Percentiles rank a stretch among this genome's conserved stretches.
Evolutionary conservation across 2,113 vertebrate species (phyloP).

Genomic region (Pteropus alecto): DNA sequence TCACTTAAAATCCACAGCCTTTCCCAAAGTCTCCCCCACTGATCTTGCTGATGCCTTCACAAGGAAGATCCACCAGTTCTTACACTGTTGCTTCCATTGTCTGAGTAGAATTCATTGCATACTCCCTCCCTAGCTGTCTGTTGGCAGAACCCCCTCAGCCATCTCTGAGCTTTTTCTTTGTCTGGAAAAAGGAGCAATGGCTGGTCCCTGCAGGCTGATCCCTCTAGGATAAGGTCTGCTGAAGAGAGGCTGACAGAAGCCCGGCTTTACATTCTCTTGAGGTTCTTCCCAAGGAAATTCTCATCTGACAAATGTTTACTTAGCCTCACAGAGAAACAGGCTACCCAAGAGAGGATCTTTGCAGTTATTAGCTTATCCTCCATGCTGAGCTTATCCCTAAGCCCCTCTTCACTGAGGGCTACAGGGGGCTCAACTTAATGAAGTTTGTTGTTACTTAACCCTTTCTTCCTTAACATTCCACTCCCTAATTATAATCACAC

Average conservation of each 20-base stretch:
- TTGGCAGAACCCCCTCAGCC: background rate
- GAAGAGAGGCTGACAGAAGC: background rate
- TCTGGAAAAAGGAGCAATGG: background rate
- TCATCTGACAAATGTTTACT: background rate
- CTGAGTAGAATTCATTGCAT: background rate
- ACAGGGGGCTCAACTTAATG: background rate
- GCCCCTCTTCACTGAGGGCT: background rate
- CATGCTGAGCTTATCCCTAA: background rate
- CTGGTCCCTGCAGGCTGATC: background rate
- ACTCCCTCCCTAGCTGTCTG: background rate
- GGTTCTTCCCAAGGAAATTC: background rate
- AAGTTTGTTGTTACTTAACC: background rate
- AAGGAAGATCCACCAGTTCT: background rate
- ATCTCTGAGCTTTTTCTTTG: background rate
- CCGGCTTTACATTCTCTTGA: background rate
- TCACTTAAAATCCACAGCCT: background rate
- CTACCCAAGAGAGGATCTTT: background rate
- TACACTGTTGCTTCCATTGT: background rate
- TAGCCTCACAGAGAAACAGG: background rate
- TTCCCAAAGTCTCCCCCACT: background rate
- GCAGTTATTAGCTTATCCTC: background rate
- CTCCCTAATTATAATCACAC: background rate
- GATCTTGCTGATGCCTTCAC: background rate
- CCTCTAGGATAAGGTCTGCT: background rate
- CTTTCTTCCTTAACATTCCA: background rate